Conservation (phyloP, 2,797 vertebrate species). For the Coilia nasus region DNA sequence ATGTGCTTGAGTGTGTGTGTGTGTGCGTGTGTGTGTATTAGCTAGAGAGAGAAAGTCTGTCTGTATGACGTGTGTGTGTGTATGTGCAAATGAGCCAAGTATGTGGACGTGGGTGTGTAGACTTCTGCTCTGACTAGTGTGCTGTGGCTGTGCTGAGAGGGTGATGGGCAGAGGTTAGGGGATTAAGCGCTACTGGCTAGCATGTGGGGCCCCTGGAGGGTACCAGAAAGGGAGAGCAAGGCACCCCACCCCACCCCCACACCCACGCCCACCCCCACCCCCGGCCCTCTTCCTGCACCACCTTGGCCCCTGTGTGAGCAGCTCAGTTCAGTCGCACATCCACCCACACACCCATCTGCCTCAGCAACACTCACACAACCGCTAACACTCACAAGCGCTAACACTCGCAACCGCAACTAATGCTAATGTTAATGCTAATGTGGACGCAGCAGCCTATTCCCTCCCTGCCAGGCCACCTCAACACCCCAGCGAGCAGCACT, state of each 20-base stretch:
- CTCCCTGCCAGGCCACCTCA: neutral
- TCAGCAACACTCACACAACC: neutral
- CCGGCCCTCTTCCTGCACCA: neutral
- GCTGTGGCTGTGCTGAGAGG: neutral
- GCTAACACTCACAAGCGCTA: too few species aligned
- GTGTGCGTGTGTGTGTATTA: neutral
- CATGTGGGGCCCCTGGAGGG: neutral
- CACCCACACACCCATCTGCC: neutral
- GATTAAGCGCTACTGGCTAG: neutral
- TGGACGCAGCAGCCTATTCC: neutral
- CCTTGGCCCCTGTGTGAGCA: neutral
- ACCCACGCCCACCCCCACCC: neutral
- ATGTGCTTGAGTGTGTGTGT: neutral
- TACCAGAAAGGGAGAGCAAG: neutral
- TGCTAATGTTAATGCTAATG: neutral
- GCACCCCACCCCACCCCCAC: neutral
- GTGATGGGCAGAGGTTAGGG: constrained; percentile 7
- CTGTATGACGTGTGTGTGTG: too few species aligned
- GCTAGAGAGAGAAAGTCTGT: too few species aligned
- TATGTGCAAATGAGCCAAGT: neutral
- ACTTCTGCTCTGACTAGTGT: neutral
- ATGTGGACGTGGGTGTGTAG: neutral
- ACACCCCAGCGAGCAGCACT: neutral
- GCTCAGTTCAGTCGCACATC: neutral
- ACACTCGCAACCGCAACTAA: neutral